Conservation (phyloP, 2,113 vertebrate species). For the Apaloderma vittatum region DNA sequence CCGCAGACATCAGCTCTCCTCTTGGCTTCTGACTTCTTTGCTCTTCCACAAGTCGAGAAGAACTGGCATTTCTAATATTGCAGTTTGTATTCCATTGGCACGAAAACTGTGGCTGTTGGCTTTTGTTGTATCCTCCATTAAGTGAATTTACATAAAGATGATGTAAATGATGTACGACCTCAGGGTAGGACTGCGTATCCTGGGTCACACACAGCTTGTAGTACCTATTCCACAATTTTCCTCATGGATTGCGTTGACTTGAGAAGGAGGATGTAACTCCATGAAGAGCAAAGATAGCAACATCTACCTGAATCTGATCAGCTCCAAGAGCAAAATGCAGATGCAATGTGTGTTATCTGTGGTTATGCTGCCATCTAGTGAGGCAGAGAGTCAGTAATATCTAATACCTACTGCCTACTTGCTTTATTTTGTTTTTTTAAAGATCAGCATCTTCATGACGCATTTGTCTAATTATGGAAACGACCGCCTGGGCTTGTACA, state of each 20-base stretch:
- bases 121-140: not conserved
- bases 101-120: not conserved
- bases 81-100: not conserved
- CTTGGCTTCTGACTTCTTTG: not conserved
- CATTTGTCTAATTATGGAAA: conserved; percentile 95
- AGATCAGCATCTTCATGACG: conserved; percentile 99
- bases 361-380: conserved; percentile 70
- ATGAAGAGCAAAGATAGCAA: not conserved
- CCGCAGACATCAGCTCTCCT: not conserved
- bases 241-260: not conserved
- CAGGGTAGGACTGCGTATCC: not conserved
- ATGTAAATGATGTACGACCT: not conserved
- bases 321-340: not conserved
- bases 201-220: not conserved
- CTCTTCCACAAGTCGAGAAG: not conserved
- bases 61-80: not conserved
- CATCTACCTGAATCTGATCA: not conserved
- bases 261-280: not conserved
- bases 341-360: not conserved
- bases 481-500: conserved; percentile 92
- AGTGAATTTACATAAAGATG: not conserved
- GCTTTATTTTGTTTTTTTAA: not conserved
- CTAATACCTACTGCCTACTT: not conserved
- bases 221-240: not conserved
- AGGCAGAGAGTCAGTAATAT: not conserved